A percentile compares a stretch with the other conserved stretches of the same genome.
phyloP scores from a whole-genome alignment of 2,888 invertebrate species.

The Keiferia lycopersicella region DNA sequence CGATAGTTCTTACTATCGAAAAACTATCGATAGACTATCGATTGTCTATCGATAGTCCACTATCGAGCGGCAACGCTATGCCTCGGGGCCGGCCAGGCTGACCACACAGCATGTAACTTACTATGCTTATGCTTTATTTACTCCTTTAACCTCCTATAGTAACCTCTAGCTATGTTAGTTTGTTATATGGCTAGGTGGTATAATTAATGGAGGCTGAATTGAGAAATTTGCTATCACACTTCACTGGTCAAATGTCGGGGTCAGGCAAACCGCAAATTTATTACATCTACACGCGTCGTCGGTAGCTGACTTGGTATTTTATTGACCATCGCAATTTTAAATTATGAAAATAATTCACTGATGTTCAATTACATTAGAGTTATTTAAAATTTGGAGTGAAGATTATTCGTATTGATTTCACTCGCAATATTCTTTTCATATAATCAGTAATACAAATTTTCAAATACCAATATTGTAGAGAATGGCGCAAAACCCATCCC shows the following conservation, averaged over 20 bases:
- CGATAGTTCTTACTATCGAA: no score
- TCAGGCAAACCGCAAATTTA: constrained; percentile 42
- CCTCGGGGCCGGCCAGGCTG: no score
- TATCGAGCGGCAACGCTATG: no score
- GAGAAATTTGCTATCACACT: constrained; percentile 45
- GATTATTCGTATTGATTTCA: background rate
- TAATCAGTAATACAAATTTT: background rate
- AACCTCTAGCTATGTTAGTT: background rate
- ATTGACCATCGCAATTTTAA: constrained; percentile 24
- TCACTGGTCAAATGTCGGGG: constrained; percentile 45
- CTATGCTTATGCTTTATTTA: no score
- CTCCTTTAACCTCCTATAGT: background rate
- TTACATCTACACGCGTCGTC: background rate
- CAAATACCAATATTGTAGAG: no score
- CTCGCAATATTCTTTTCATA: no score
- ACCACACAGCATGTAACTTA: no score
- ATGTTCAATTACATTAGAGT: background rate
- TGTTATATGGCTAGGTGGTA: constrained; percentile 1
- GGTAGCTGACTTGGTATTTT: constrained; percentile 6
- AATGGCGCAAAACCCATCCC: no score
- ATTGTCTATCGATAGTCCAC: no score
- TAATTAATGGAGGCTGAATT: constrained; percentile 33
- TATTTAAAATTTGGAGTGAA: no score
- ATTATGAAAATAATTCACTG: background rate
- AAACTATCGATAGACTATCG: no score